Conservation (phyloP, 2,888 invertebrate genomes). For the Xestia ashworthii region DNA sequence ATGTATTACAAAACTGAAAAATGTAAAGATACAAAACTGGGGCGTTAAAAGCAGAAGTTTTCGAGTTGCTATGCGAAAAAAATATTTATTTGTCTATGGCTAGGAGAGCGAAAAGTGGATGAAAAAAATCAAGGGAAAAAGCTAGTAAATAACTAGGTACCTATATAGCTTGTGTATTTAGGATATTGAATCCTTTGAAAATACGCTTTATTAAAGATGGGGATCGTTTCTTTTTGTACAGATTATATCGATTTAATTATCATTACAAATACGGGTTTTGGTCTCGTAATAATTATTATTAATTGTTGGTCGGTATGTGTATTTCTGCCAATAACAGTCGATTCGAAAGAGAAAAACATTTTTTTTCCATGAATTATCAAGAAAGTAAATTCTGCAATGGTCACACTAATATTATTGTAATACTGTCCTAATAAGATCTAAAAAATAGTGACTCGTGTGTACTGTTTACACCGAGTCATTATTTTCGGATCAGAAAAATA, state of each 20-base stretch:
- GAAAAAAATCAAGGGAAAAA: slow-evolving; percentile 15
- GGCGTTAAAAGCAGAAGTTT: neutral
- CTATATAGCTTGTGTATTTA: slow-evolving; percentile 64
- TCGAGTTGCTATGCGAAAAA: too few species aligned
- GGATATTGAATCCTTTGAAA: slow-evolving; percentile 71
- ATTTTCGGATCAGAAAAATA: too few species aligned
- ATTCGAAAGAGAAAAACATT: neutral
- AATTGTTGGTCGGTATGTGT: slow-evolving; percentile 34
- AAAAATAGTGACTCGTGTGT: neutral
- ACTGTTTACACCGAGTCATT: too few species aligned
- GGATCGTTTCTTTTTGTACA: slow-evolving; percentile 72
- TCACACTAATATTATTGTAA: neutral
- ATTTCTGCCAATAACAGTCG: neutral
- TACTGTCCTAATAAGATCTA: neutral
- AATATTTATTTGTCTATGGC: slow-evolving; percentile 2
- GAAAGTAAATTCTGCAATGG: neutral
- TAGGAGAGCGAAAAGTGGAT: neutral
- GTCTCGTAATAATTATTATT: slow-evolving; percentile 61
- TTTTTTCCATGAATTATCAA: neutral
- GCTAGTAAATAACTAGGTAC: slow-evolving; percentile 54
- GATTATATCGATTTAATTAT: slow-evolving; percentile 67
- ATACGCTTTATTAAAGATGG: slow-evolving; percentile 79
- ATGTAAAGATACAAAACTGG: neutral
- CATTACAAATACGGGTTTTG: slow-evolving; percentile 59
- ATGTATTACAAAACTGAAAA: slow-evolving; percentile 2